Evolutionary conservation across 2,113 vertebrate species (phyloP), one percentile per base, ranked within the genome.

Genomic region (Onychostoma macrolepis): DNA sequence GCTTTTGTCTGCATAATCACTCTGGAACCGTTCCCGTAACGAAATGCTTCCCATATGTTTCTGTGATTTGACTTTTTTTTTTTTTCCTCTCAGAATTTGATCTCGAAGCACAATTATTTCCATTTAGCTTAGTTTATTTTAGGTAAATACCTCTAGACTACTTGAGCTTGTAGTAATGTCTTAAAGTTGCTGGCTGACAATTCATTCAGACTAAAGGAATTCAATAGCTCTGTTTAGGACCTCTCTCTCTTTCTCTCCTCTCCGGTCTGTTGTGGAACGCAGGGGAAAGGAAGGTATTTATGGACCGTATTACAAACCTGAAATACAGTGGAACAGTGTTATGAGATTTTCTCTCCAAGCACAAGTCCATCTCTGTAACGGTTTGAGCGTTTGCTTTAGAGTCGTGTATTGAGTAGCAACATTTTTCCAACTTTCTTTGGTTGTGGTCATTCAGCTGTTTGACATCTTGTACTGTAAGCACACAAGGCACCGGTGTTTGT

Each of bases 161-260:
- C 80, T 45, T 33, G 50, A 77, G 88, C 67, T 79, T 90, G 65
- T 85, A 85, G 76, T 69, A 67, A 43, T 24, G n/a, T 79, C 41
- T 89, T 86, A 85, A 88, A 86, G 75, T 85, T 89, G 82, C 83
- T 85, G 67, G 33, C 78, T 85, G 76, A 89, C 72, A 71, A 82
- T 86, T 88, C 80, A 83, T 89, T 84, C 83, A 88, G 63, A 71
- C 80, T 80, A 65, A 86, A 88, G 78, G 36, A 87, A 80, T 87
- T 90, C 75, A 89, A 72, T 86, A 86, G 80, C 85, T 89, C 24
- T 56, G 76, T 90, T 88, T 89, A 87, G 79, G 75, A 38, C 77
- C 63, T 1, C 9, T 74, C 36, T 26, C 24, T 26, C 24, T 45
- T 38, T 26, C 71, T 61, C 75, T 63, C 43, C 65, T 58, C 71